Evolutionary conservation across 2,888 invertebrate genomes (phyloP).

Genomic region (Nephrotoma flavescens): DNA sequence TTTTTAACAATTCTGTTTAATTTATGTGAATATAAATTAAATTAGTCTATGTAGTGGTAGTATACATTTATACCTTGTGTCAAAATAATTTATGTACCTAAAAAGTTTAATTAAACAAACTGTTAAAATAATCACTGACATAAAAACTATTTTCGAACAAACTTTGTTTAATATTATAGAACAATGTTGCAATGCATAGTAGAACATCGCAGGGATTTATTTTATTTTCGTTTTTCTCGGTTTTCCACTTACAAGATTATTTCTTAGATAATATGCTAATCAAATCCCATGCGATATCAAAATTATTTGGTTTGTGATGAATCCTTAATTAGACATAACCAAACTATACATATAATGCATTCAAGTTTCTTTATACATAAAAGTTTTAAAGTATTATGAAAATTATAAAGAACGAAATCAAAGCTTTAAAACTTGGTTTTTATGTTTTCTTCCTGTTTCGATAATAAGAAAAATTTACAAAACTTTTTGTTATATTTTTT

Average conservation of each 20-base stretch:
- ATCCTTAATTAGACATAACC: neutral
- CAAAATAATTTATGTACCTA: neutral
- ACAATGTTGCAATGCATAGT: neutral
- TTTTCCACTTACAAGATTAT: neutral
- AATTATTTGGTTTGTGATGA: neutral
- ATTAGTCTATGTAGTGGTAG: neutral
- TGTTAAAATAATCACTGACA: neutral
- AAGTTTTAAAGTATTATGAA: neutral
- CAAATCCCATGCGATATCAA: neutral
- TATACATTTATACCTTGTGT: neutral
- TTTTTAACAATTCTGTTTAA: neutral
- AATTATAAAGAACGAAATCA: neutral
- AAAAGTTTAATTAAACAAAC: neutral
- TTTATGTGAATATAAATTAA: neutral
- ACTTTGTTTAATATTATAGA: neutral
- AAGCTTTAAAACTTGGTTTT: neutral
- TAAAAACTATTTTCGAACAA: neutral
- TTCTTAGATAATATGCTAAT: neutral
- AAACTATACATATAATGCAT: neutral
- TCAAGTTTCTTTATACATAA: neutral
- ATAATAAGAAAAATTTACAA: neutral
- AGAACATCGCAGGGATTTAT: neutral
- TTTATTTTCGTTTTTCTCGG: neutral
- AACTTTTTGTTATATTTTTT: neutral
- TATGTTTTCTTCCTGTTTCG: neutral